phyloP scores from a whole-genome alignment of 2,888 invertebrate species.

The Acronicta leporina region DNA sequence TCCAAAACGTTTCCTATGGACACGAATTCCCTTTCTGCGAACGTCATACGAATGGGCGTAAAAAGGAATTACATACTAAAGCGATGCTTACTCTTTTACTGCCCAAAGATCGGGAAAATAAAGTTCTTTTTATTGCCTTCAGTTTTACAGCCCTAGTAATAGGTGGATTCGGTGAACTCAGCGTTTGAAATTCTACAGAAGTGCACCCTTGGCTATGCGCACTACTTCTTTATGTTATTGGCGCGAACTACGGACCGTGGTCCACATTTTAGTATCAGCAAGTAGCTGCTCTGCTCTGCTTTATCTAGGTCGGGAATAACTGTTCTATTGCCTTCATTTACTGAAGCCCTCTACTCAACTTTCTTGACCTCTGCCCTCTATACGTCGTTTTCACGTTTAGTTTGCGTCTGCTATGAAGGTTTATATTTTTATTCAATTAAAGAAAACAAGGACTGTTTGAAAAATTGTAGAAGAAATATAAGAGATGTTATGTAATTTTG shows the following conservation, averaged over 20 bases:
- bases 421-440: constrained; percentile 31
- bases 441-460: neutral
- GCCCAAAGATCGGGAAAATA: constrained; percentile 78
- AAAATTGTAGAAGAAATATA: constrained; percentile 3
- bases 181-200: constrained; percentile 57
- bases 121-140: constrained; percentile 80
- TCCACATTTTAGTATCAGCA: constrained; percentile 30
- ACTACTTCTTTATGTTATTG: constrained; percentile 34
- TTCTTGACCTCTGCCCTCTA: constrained; percentile 47
- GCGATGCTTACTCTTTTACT: constrained; percentile 79
- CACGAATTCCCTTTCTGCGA: constrained; percentile 67
- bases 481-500: constrained; percentile 8
- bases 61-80: constrained; percentile 80
- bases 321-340: constrained; percentile 29
- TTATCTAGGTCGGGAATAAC: constrained; percentile 47
- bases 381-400: constrained; percentile 26
- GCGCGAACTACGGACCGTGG: constrained; percentile 22
- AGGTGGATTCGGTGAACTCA: constrained; percentile 71
- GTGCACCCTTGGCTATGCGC: constrained; percentile 41
- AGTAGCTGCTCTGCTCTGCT: constrained; percentile 10
- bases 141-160: constrained; percentile 78
- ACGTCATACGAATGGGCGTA: constrained; percentile 70
- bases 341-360: constrained; percentile 37
- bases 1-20: constrained; percentile 54
- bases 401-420: constrained; percentile 10